phyloP scores from a whole-genome alignment of 1,140 invertebrate genomes.

The Rhopalosiphum padi region DNA sequence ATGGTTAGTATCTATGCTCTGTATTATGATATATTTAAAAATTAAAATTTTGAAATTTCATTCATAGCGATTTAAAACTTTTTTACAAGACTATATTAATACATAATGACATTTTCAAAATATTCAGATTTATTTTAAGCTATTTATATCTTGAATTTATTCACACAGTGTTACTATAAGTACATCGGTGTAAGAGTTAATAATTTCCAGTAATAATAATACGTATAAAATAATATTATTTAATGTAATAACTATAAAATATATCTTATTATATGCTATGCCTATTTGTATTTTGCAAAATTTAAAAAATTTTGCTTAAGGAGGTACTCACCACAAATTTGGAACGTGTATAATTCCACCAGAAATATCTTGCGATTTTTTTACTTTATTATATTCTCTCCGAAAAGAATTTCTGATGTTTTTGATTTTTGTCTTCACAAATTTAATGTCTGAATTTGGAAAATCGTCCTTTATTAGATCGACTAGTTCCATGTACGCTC shows the following conservation, averaged over 20 bases:
- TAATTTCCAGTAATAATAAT: background rate
- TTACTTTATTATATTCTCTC: background rate
- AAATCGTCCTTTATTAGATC: background rate
- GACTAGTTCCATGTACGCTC: background rate
- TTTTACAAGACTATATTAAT: too few species aligned
- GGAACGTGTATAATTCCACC: background rate
- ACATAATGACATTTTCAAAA: too few species aligned
- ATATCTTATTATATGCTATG: too few species aligned
- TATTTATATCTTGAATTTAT: background rate
- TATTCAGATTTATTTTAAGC: too few species aligned
- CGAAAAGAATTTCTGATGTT: background rate
- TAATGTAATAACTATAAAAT: too few species aligned
- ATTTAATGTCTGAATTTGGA: background rate
- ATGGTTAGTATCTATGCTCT: background rate
- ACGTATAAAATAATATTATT: too few species aligned
- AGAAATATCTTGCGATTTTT: background rate
- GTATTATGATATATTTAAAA: background rate
- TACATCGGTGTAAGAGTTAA: background rate
- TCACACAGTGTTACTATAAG: background rate
- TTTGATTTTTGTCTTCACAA: background rate
- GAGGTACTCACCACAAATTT: background rate
- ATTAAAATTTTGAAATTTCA: background rate
- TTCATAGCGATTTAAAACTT: too few species aligned
- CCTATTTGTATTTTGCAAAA: too few species aligned
- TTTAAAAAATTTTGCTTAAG: too few species aligned